phyloP scores from a whole-genome alignment of 2,113 vertebrate species.

The Hemicordylus capensis region DNA sequence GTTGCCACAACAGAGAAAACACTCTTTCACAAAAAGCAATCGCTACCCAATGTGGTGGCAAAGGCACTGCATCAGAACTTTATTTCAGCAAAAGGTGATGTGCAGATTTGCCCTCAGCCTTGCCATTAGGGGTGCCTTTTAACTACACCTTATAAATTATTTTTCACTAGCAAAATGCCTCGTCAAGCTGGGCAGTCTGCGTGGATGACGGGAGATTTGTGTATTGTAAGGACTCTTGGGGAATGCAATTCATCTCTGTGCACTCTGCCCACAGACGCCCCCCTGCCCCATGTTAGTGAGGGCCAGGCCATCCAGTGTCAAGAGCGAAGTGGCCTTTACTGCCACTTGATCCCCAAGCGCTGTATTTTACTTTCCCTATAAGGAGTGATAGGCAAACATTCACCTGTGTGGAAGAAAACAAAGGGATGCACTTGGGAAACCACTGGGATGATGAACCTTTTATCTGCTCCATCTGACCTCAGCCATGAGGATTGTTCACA shows the following conservation, averaged over 20 bases:
- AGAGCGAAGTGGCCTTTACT: not conserved
- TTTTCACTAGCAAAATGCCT: not conserved
- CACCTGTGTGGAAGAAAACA: not conserved
- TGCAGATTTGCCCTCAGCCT: not conserved
- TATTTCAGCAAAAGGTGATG: not conserved
- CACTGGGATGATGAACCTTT: not conserved
- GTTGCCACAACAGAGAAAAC: not conserved
- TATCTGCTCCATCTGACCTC: not conserved
- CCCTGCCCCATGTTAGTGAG: not conserved
- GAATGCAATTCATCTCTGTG: not conserved
- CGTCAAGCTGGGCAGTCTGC: not conserved
- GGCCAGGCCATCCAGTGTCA: not conserved
- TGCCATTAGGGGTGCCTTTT: not conserved
- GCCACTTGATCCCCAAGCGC: too few species aligned
- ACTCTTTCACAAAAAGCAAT: not conserved
- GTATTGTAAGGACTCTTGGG: not conserved
- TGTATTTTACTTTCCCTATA: not conserved
- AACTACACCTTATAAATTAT: not conserved
- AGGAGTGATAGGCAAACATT: not conserved
- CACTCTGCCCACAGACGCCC: not conserved
- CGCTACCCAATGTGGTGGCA: not conserved
- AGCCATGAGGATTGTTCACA: too few species aligned
- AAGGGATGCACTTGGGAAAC: not conserved
- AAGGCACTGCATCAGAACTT: not conserved
- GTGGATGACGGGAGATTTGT: not conserved